A percentile compares a stretch with the other conserved stretches of the same genome.
Conservation (phyloP, 2,888 invertebrate species). For the Allolobophora icterica region DNA sequence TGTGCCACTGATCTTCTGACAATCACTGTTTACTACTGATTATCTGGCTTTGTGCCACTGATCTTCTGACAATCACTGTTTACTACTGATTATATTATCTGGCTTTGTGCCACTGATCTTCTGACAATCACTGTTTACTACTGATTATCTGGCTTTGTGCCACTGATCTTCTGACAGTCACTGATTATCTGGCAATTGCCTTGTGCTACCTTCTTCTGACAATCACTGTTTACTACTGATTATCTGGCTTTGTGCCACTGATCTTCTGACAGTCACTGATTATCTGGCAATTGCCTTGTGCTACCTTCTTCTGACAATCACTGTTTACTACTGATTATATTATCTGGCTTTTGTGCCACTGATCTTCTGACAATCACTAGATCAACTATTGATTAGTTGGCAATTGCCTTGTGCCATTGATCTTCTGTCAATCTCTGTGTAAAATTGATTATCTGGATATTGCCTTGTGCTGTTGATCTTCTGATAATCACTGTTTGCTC, state of each 20-base stretch:
- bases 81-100: not conserved
- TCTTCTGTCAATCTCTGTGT: too few species aligned
- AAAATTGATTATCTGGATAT: not conserved
- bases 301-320: not conserved
- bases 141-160: not conserved
- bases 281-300: not conserved
- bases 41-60: too few species aligned
- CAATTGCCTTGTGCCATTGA: too few species aligned
- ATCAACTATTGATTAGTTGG: not conserved
- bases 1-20: too few species aligned
- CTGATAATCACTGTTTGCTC: not conserved
- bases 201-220: too few species aligned
- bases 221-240: too few species aligned
- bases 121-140: not conserved
- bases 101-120: not conserved
- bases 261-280: not conserved
- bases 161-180: not conserved
- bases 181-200: too few species aligned
- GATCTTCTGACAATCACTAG: not conserved
- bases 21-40: too few species aligned
- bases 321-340: not conserved
- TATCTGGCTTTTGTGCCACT: not conserved
- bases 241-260: too few species aligned
- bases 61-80: not conserved
- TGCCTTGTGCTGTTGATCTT: not conserved